These are phyloP conservation scores for Carcharodon carcharias DNA, from an alignment of 2,797 vertebrate species.

Conservation along the genomic window DNA sequence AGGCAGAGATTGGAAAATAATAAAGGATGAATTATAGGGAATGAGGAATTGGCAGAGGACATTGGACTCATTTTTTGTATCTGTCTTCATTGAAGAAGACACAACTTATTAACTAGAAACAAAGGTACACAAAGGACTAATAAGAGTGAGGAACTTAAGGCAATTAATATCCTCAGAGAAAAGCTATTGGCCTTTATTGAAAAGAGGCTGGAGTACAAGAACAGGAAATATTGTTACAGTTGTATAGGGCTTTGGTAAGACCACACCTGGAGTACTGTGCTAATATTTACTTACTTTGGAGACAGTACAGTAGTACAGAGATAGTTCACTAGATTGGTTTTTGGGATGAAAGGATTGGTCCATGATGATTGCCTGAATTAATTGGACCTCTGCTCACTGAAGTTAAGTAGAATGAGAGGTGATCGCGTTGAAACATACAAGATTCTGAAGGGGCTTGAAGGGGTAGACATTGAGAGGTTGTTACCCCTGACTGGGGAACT, in stretches of 20 bases:
- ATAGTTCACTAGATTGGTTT: background rate
- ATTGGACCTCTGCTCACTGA: background rate
- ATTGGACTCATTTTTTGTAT: no score
- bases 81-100: no score
- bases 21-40: no score
- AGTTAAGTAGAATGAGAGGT: background rate
- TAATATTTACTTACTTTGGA: background rate
- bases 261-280: background rate
- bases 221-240: background rate
- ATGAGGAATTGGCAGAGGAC: no score
- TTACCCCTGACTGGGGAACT: background rate
- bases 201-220: background rate
- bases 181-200: no score
- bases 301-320: background rate
- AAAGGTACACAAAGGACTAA: no score
- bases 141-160: no score
- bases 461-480: background rate
- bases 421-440: background rate
- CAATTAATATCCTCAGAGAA: no score
- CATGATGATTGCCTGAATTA: background rate
- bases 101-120: no score
- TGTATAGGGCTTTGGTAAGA: background rate
- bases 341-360: background rate
- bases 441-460: background rate
- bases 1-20: no score